phyloP scores from a whole-genome alignment of 1,140 invertebrate species.

The Epicauta chinensis region DNA sequence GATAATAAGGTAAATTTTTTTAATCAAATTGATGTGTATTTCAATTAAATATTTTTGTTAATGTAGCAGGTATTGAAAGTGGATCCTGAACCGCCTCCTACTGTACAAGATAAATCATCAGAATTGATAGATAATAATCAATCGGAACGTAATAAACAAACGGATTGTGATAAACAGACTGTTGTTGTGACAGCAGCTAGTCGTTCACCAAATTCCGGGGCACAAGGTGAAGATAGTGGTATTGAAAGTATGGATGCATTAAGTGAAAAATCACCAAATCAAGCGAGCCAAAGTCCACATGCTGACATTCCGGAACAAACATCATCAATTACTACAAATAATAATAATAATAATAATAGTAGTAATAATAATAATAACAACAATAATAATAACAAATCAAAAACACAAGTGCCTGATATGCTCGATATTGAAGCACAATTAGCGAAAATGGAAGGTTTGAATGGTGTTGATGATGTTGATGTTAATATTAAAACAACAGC shows the following conservation, averaged over 20 bases:
- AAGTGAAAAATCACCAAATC: conserved; percentile 86
- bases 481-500: conserved; percentile 3
- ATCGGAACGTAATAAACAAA: conserved; percentile 22
- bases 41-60: neutral
- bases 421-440: conserved; percentile 59
- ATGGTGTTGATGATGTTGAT: conserved; percentile 15
- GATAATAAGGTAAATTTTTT: conserved; percentile 14
- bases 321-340: neutral
- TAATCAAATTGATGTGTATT: neutral
- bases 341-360: conserved; percentile 1
- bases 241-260: conserved; percentile 91
- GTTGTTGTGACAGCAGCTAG: conserved; percentile 13
- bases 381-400: conserved; percentile 18
- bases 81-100: conserved; percentile 7
- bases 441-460: conserved; percentile 58
- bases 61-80: conserved; percentile 5
- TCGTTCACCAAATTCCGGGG: conserved; percentile 38
- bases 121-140: conserved; percentile 38
- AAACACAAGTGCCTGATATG: conserved; percentile 48
- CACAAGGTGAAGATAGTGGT: conserved; percentile 78
- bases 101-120: conserved; percentile 36
- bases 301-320: conserved; percentile 30
- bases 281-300: conserved; percentile 58
- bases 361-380: too few relatives aligned
- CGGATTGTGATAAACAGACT: conserved; percentile 30